These are phyloP conservation scores for Stegostoma tigrinum DNA, from an alignment of 2,113 vertebrate species.

Conservation along the genomic window DNA sequence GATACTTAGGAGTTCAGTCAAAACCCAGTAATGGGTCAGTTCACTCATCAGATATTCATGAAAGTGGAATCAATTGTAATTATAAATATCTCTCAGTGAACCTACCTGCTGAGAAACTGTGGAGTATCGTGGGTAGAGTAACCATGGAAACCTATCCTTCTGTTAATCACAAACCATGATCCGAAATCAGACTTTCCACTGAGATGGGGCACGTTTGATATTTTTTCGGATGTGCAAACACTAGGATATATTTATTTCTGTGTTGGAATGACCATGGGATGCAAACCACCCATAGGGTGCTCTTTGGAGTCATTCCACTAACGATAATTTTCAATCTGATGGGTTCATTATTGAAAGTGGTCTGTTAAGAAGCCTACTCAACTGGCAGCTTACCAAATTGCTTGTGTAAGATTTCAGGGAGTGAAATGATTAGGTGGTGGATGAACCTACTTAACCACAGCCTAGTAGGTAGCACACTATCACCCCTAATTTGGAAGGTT, in stretches of 20 bases:
- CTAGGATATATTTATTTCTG: background rate
- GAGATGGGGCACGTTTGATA: background rate
- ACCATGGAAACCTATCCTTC: background rate
- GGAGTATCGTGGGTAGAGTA: background rate
- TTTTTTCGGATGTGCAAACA: slow-evolving; percentile 9
- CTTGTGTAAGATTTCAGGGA: background rate
- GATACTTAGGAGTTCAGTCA: background rate
- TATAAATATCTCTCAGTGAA: slow-evolving; percentile 6
- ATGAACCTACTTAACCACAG: background rate
- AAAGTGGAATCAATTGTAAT: background rate
- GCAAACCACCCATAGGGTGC: background rate
- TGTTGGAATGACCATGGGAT: background rate
- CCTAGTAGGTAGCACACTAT: background rate
- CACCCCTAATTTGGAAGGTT: background rate
- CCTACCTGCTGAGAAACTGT: background rate
- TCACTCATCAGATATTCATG: background rate
- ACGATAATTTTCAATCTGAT: background rate
- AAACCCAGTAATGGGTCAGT: background rate
- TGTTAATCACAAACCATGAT: slow-evolving; percentile 5
- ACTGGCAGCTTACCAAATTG: background rate
- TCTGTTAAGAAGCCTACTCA: background rate
- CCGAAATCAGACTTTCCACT: background rate
- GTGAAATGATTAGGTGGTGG: background rate
- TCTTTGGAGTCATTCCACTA: background rate
- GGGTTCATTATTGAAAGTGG: background rate